These are phyloP conservation scores for Nephrotoma flavescens DNA, from an alignment of 2,888 invertebrate genomes.

Conservation along the genomic window DNA sequence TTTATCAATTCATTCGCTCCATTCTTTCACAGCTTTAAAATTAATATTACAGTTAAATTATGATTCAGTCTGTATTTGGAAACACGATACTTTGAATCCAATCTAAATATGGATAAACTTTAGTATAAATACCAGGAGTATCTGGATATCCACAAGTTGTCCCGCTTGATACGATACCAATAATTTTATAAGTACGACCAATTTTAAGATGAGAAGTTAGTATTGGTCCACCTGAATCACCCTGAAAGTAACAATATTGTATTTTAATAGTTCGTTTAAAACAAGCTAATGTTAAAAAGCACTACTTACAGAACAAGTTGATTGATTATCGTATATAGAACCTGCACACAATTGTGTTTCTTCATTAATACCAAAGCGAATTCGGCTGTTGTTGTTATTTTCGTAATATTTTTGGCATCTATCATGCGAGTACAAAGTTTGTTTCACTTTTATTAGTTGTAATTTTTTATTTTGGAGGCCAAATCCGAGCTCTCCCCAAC, in stretches of 20 bases:
- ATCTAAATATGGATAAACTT: conserved; percentile 36
- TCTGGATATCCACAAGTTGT: conserved; percentile 28
- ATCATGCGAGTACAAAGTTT: not conserved
- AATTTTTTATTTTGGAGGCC: too few relatives aligned
- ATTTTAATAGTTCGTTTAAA: not conserved
- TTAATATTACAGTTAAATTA: too few relatives aligned
- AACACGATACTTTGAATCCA: conserved; percentile 47
- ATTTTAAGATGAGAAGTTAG: conserved; percentile 32
- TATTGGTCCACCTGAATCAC: conserved; percentile 53
- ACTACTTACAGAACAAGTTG: not conserved
- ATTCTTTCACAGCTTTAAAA: too few relatives aligned
- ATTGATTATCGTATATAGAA: not conserved
- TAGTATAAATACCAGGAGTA: conserved; percentile 43
- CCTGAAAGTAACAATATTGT: conserved; percentile 18
- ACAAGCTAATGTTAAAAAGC: not conserved
- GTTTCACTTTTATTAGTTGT: not conserved
- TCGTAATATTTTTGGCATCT: not conserved
- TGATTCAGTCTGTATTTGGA: conserved; percentile 16
- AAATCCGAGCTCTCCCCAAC: not conserved
- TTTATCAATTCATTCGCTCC: too few relatives aligned
- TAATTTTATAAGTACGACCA: conserved; percentile 23
- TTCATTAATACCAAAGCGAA: not conserved
- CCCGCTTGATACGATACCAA: conserved; percentile 38
- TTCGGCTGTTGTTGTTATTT: not conserved
- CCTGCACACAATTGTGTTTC: not conserved